Conservation (phyloP, 1,140 invertebrate species). For the Dysdera silvatica region DNA sequence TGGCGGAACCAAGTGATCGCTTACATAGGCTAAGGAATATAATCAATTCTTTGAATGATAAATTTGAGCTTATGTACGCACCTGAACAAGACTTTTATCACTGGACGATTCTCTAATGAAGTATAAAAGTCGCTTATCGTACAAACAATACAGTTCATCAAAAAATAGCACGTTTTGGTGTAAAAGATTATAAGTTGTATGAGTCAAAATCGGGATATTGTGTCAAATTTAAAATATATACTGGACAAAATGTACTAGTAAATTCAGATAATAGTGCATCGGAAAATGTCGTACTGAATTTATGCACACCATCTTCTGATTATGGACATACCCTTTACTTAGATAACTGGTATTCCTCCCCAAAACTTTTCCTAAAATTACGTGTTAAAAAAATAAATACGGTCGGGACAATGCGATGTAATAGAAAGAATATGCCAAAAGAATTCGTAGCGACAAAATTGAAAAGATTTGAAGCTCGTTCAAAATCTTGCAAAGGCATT, state of each 20-base stretch:
- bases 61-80: neutral
- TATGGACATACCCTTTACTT: neutral
- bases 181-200: neutral
- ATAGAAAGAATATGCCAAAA: constrained; percentile 3
- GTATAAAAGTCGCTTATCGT: neutral
- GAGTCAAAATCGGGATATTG: neutral
- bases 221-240: constrained; percentile 1
- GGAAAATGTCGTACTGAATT: neutral
- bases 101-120: neutral
- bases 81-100: neutral
- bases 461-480: neutral
- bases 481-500: neutral
- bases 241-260: neutral
- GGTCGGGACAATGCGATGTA: neutral
- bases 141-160: neutral
- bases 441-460: neutral
- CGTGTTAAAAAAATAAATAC: neutral
- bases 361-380: neutral
- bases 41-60: neutral
- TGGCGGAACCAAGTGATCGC: neutral
- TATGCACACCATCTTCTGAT: neutral
- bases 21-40: neutral
- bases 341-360: neutral
- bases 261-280: neutral
- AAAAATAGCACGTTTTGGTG: neutral